A percentile compares a stretch with the other conserved stretches of the same genome.
Evolutionary conservation across 1,140 invertebrate genomes (phyloP).

Genomic region (Polypedilum pembai): DNA sequence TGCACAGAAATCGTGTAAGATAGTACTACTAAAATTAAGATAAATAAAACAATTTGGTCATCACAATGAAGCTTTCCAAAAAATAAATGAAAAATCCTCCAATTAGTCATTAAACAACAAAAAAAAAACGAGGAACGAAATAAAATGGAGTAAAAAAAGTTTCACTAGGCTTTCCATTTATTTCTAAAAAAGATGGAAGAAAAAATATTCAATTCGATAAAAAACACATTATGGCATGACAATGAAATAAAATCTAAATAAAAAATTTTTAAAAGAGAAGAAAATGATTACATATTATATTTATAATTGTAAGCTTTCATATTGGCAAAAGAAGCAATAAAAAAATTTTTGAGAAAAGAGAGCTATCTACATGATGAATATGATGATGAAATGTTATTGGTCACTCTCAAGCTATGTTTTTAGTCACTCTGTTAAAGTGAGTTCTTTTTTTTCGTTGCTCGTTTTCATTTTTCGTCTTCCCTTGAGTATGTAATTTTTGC

Average conservation of each 20-base stretch:
- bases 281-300: neutral
- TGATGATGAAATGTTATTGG: no score
- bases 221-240: conserved; percentile 11
- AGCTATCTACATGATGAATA: neutral
- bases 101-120: conserved; percentile 6
- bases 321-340: neutral
- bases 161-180: conserved; percentile 1
- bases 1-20: neutral
- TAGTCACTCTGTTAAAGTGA: neutral
- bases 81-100: neutral
- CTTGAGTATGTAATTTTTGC: no score
- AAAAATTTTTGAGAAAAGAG: neutral
- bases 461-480: no score
- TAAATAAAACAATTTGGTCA: neutral
- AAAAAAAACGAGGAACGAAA: neutral
- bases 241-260: neutral
- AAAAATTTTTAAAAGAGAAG: neutral
- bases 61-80: neutral
- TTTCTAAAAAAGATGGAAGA: neutral
- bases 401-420: neutral
- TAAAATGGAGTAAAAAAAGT: neutral
- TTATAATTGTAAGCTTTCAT: neutral
- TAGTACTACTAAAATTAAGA: neutral
- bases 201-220: neutral
- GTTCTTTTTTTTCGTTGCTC: no score